Evolutionary conservation across 92 coral and sea anemone species (phyloP).

Genomic region (Ricordea florida): DNA sequence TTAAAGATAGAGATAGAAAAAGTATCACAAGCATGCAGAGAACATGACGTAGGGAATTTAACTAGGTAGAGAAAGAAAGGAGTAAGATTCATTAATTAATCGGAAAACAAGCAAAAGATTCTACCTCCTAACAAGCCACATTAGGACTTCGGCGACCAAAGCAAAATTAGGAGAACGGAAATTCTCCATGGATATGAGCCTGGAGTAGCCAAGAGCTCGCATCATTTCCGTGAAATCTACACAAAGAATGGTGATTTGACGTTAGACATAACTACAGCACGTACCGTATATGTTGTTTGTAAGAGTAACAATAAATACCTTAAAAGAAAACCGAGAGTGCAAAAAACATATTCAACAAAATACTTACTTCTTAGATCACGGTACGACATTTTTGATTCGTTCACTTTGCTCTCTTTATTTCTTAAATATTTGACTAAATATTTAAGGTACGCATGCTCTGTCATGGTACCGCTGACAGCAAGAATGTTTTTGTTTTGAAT

Average conservation of each 20-base stretch:
- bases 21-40: no score
- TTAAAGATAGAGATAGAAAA: not conserved
- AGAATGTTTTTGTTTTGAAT: slow-evolving; percentile 1
- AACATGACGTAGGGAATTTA: no score
- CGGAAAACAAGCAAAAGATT: no score
- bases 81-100: no score
- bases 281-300: not conserved
- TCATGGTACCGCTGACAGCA: slow-evolving; percentile 62
- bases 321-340: not conserved
- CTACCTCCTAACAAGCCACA: slow-evolving; percentile 97
- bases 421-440: not conserved
- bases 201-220: slow-evolving; percentile 97
- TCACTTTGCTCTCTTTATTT: slow-evolving; percentile 8
- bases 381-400: slow-evolving; percentile 81
- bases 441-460: slow-evolving; percentile 80
- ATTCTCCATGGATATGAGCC: slow-evolving; percentile 99
- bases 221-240: slow-evolving; percentile 99
- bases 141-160: slow-evolving; percentile 95
- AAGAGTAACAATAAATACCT: not conserved
- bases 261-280: not conserved
- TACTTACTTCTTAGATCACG: slow-evolving; percentile 97
- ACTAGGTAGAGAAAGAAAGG: no score
- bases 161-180: slow-evolving; percentile 97
- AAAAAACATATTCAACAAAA: not conserved
- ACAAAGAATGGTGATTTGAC: not conserved